Evolutionary conservation across 2,113 vertebrate species (phyloP).

Genomic region (Nipponia nippon): DNA sequence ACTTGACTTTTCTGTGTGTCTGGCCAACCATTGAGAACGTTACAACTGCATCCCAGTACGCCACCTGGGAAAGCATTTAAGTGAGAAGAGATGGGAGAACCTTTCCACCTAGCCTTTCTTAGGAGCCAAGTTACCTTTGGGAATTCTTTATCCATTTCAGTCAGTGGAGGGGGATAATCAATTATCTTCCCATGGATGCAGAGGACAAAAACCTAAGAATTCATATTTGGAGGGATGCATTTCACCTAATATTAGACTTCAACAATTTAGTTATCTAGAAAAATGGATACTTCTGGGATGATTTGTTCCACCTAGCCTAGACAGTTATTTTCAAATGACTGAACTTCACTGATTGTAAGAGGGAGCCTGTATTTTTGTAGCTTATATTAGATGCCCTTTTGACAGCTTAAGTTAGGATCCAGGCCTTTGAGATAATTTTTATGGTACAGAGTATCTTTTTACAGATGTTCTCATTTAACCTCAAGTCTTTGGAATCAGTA

Average conservation of each 20-base stretch:
- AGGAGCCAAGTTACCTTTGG: neutral
- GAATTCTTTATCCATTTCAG: neutral
- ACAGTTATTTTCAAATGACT: neutral
- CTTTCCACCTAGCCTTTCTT: neutral
- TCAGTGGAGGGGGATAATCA: neutral
- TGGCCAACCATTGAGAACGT: neutral
- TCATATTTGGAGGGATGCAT: neutral
- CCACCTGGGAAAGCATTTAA: neutral
- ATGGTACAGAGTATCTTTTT: neutral
- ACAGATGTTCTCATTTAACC: neutral
- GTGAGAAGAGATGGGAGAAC: neutral
- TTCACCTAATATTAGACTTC: neutral
- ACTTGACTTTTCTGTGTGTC: neutral
- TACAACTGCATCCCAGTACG: neutral
- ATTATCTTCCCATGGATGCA: neutral
- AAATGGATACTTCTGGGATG: neutral
- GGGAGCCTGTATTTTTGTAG: neutral
- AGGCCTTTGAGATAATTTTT: neutral
- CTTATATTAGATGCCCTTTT: neutral
- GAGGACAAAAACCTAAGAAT: neutral
- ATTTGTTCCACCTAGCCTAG: neutral
- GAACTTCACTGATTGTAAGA: neutral
- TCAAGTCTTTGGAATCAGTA: neutral
- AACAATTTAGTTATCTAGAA: neutral
- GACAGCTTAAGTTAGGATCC: neutral